phyloP scores from a whole-genome alignment of 2,113 vertebrate genomes.

The Actenoides lindsayi region DNA sequence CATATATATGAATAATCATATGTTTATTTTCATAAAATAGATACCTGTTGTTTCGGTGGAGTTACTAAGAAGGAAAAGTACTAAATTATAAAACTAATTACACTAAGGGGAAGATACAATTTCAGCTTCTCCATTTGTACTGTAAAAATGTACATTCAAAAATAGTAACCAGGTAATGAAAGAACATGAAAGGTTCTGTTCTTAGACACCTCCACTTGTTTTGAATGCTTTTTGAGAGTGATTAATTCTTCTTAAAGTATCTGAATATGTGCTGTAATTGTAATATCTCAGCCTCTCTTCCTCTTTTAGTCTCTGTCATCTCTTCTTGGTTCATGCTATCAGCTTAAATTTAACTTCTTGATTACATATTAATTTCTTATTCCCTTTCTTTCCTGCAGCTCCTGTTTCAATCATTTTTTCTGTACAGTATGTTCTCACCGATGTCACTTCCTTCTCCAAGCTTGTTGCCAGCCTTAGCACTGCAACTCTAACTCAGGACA shows the following conservation, averaged over 20 bases:
- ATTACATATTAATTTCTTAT: neutral
- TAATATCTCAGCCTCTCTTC: neutral
- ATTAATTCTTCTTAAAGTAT: neutral
- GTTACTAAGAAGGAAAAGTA: neutral
- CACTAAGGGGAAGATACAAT: neutral
- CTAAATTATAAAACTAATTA: constrained; percentile 21
- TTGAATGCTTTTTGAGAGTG: neutral
- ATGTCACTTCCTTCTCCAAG: neutral
- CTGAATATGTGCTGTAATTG: neutral
- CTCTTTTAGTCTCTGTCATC: neutral
- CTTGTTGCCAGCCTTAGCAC: neutral
- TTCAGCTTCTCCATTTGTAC: neutral
- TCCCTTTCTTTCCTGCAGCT: neutral
- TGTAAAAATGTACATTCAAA: neutral
- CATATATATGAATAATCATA: neutral
- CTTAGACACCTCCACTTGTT: neutral
- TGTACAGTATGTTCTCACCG: neutral
- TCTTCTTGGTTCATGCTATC: neutral
- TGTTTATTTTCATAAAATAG: neutral
- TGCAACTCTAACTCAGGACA: neutral
- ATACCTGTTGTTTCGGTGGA: neutral
- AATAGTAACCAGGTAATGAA: neutral
- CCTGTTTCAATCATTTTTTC: neutral
- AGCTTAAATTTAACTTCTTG: neutral
- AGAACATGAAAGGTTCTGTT: neutral